A percentile compares a stretch with the other conserved stretches of the same genome.
Conservation (phyloP, 2,113 vertebrate genomes). For the human (Homo sapiens) region GRCh38 chr4:122545001-122545500, state of each 20-base stretch:
- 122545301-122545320: neutral
- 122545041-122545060: neutral
- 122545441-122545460: too few species aligned
- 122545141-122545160: neutral
- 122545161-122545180: neutral
- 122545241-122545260: neutral
- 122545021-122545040: neutral
- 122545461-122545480: neutral
- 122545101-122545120: neutral
- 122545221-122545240: neutral
- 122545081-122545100: neutral
- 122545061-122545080: neutral
- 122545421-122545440: neutral
- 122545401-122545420: neutral
- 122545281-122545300: neutral
- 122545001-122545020: neutral
- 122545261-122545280: neutral
- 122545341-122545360: neutral
- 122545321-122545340: neutral
- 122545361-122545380: neutral
- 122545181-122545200: neutral
- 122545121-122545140: neutral
- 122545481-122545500: neutral
- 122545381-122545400: neutral
- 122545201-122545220: neutral